phyloP scores from a whole-genome alignment of 2,797 vertebrate species.

The Gymnodraco acuticeps region DNA sequence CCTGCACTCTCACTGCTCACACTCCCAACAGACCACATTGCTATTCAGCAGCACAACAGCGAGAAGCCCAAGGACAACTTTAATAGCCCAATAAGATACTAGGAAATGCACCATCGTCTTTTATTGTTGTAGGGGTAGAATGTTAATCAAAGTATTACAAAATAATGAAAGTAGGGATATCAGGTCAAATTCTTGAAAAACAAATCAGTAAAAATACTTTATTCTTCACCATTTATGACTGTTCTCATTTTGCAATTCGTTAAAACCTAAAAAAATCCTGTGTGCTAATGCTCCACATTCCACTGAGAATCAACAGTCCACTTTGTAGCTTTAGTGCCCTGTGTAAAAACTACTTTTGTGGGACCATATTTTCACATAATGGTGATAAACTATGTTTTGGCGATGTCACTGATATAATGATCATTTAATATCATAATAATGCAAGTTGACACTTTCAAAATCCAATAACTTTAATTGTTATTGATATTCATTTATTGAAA shows the following conservation, averaged over 20 bases:
- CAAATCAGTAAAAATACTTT: background rate
- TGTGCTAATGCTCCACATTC: background rate
- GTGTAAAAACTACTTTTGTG: no score
- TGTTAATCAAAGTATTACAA: accelerated
- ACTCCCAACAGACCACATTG: constrained; percentile 16
- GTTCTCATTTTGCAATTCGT: background rate
- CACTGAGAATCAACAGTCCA: background rate
- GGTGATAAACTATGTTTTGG: no score
- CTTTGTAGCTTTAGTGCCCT: background rate
- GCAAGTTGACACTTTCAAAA: no score
- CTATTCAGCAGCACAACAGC: constrained; percentile 11
- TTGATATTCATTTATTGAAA: no score
- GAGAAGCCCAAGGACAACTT: constrained; percentile 7
- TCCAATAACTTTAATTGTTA: no score
- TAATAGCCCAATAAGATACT: background rate
- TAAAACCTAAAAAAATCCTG: background rate
- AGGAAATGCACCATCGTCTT: background rate
- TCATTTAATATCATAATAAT: no score
- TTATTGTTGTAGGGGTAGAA: background rate
- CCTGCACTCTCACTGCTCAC: constrained; percentile 41
- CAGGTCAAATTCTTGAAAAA: background rate
- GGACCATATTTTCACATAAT: no score
- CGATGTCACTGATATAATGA: no score
- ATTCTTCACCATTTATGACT: background rate
- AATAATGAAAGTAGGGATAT: background rate